Conservation (phyloP, 2,888 invertebrate species). For the Leptinotarsa tumamoca region DNA sequence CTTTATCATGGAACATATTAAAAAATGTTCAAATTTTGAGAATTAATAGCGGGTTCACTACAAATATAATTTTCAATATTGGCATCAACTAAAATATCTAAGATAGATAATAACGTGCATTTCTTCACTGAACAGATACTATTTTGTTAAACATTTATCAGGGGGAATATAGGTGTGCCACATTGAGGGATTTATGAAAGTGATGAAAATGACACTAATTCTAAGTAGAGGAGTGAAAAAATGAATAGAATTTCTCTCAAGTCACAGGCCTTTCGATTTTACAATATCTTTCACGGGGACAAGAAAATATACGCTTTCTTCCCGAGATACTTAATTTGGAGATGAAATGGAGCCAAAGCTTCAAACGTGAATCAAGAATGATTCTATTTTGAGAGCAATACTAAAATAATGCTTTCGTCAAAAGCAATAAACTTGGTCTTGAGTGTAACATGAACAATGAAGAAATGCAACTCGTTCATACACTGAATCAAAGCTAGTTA, state of each 20-base stretch:
- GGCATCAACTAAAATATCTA: neutral
- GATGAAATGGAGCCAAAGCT: too few relatives aligned
- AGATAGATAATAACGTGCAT: neutral
- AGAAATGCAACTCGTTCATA: neutral
- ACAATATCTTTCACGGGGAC: too few relatives aligned
- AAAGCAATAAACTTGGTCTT: neutral
- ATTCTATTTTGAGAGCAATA: too few relatives aligned
- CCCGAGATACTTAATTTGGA: too few relatives aligned
- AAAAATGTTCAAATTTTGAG: neutral
- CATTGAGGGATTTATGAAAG: too few relatives aligned
- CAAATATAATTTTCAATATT: neutral
- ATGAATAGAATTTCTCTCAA: too few relatives aligned
- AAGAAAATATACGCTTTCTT: too few relatives aligned
- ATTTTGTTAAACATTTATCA: neutral
- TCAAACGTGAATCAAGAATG: too few relatives aligned
- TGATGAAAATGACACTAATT: too few relatives aligned
- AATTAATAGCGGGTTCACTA: neutral
- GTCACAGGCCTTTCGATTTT: too few relatives aligned
- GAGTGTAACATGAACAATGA: neutral
- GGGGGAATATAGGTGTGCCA: neutral
- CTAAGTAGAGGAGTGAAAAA: too few relatives aligned
- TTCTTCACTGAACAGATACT: constrained; percentile 1
- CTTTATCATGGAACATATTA: neutral
- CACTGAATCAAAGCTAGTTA: neutral
- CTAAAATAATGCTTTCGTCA: neutral